These are phyloP conservation scores for Leguminivora glycinivorella DNA, from an alignment of 1,140 invertebrate species.

Conservation along the genomic window DNA sequence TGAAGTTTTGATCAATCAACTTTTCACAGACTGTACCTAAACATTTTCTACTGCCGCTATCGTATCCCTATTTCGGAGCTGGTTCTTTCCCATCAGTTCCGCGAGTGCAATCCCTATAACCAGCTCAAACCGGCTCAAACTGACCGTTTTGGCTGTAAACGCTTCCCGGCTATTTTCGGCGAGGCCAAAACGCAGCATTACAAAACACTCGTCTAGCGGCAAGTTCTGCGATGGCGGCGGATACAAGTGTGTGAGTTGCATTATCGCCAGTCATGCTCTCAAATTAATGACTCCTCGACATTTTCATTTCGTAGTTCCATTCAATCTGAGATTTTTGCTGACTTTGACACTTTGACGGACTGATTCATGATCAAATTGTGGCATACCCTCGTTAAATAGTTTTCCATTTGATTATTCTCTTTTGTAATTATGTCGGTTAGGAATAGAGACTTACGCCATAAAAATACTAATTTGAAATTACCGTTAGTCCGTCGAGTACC, in stretches of 20 bases:
- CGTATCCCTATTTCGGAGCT: background rate
- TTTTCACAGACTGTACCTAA: too few species aligned
- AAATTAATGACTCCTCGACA: slow-evolving; percentile 6
- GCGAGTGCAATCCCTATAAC: slow-evolving; percentile 14
- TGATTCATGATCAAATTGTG: background rate
- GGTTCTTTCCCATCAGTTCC: background rate
- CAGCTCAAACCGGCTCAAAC: slow-evolving; percentile 18
- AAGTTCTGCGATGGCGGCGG: slow-evolving; percentile 7
- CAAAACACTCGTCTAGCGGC: slow-evolving; percentile 27
- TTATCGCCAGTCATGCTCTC: slow-evolving; percentile 2
- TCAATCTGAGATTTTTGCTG: background rate
- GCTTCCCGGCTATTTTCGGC: slow-evolving; percentile 32
- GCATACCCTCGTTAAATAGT: background rate
- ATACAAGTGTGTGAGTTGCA: slow-evolving; percentile 16
- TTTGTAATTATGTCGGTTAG: background rate
- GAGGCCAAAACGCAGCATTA: slow-evolving; percentile 32
- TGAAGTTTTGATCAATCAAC: too few species aligned
- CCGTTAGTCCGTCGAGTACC: too few species aligned
- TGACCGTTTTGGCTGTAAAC: slow-evolving; percentile 22
- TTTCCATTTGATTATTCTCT: background rate
- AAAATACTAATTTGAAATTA: background rate
- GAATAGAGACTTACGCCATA: background rate
- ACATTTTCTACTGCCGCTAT: background rate
- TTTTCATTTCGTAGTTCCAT: slow-evolving; percentile 13
- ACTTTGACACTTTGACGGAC: background rate